Evolutionary conservation across 2,797 vertebrate species (phyloP).

Genomic region (Neoniphon sammara): DNA sequence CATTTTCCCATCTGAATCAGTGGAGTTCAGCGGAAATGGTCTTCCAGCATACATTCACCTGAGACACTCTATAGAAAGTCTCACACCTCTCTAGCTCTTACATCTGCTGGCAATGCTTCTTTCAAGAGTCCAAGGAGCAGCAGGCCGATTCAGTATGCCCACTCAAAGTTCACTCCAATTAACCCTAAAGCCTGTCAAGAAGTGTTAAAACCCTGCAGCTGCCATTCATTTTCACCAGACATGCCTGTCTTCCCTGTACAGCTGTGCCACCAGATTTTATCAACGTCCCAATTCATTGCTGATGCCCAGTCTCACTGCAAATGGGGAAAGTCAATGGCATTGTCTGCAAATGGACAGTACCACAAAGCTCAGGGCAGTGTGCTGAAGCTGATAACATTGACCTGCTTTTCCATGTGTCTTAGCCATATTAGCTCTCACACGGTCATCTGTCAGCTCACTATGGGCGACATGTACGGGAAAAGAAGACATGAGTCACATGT

Average conservation of each 20-base stretch:
- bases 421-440: slow-evolving; percentile 31
- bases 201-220: background rate
- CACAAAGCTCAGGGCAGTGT: slow-evolving; percentile 60
- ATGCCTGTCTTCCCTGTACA: slow-evolving; percentile 16
- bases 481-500: slow-evolving; percentile 15
- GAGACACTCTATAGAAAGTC: no score
- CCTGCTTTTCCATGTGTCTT: slow-evolving; percentile 41
- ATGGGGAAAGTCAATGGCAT: slow-evolving; percentile 43
- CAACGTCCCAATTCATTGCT: slow-evolving; percentile 34
- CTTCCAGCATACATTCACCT: background rate
- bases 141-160: background rate
- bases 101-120: background rate
- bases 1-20: background rate
- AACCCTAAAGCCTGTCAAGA: background rate
- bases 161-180: background rate
- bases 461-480: slow-evolving; percentile 21
- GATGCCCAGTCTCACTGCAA: slow-evolving; percentile 37
- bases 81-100: background rate
- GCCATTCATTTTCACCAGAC: slow-evolving; percentile 27
- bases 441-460: slow-evolving; percentile 28
- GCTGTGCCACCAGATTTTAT: slow-evolving; percentile 43
- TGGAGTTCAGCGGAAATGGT: background rate
- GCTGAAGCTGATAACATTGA: slow-evolving; percentile 76
- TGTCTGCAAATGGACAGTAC: slow-evolving; percentile 48
- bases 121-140: background rate